phyloP scores from a whole-genome alignment of 2,888 invertebrate genomes.

The Branchellion lobata region DNA sequence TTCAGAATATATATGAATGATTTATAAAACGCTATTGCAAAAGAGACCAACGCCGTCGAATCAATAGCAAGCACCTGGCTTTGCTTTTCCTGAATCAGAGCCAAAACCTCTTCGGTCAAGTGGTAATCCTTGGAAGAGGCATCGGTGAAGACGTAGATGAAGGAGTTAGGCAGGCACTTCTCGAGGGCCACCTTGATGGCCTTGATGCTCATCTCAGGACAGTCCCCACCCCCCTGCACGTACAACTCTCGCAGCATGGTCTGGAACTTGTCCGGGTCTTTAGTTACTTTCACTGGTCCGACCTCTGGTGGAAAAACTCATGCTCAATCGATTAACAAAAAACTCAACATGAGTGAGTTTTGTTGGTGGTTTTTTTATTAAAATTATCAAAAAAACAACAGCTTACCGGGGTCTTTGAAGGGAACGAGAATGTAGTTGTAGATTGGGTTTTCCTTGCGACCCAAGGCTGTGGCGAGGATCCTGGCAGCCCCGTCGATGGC shows the following conservation, averaged over 20 bases:
- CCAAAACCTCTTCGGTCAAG: conserved; percentile 69
- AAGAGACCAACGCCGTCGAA: too few species aligned
- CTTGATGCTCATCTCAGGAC: conserved; percentile 70
- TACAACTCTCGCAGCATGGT: conserved; percentile 66
- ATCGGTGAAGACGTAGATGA: conserved; percentile 76
- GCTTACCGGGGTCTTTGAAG: conserved; percentile 73
- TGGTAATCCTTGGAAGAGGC: conserved; percentile 72
- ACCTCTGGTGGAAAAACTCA: conserved; percentile 64
- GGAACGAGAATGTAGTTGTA: conserved; percentile 76
- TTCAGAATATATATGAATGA: background rate
- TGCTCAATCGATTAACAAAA: background rate
- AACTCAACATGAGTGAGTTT: background rate
- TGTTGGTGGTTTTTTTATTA: background rate
- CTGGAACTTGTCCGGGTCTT: conserved; percentile 68
- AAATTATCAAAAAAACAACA: background rate
- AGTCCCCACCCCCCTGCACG: conserved; percentile 74
- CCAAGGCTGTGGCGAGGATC: conserved; percentile 71
- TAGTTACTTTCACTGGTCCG: conserved; percentile 70
- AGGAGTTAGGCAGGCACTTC: conserved; percentile 71
- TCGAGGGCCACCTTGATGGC: conserved; percentile 72
- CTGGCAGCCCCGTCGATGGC: conserved; percentile 71
- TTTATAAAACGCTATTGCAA: background rate
- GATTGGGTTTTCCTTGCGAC: conserved; percentile 69
- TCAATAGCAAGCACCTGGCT: too few species aligned
- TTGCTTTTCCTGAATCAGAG: conserved; percentile 73